Base-by-base conservation (phyloP, 2,113 vertebrate genomes). In the Crotalus viridis region DNA sequence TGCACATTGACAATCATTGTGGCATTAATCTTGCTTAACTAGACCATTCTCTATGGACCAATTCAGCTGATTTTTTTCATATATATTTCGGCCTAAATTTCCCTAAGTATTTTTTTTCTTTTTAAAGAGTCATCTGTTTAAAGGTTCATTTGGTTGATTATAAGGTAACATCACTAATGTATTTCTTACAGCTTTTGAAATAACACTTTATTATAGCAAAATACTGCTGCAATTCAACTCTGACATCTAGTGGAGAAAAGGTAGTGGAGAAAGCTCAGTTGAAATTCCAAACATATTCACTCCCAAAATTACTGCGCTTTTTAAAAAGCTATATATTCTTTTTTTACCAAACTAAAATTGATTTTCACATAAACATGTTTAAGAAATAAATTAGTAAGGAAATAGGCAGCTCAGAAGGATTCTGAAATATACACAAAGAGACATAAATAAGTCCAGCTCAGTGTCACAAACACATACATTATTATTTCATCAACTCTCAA, bases 211-310 rank as follows among this genome's bases (percentile, higher is more conserved):
- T 92, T 28, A 9, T 7, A 0, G 5, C 1, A 43, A 15, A 15
- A 1, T 85, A 1, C 4, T 94, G 24, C 6, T 7, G 56, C 85
- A 91, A 95, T 94, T 69, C 95, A 93, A 88, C 7, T 0, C 0
- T 97, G 97, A 96, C 98, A 98, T 94, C 98, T 97, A 97, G 97
- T 96, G 98, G 96, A 57, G n/a, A 0, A 0, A 0, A 12, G 59
- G 28, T n/a, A n/a, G 64, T 69, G 28, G 28, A 94, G 0, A 55
- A 12, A 90, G 81, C 69, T 90, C 59, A 48, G 33, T 92, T 0
- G 52, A 90, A 93, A 87, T 0, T 48, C 1, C 22, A 5, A 59
- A 13, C 8, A 89, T 21, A 81, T 21, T 57, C 48, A 89, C 0
- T 88, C n/a, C 13, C 39, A 74, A 91, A 87, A 54, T 81, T 21